A percentile compares a stretch with the other conserved stretches of the same genome.
Conservation (phyloP, 2,797 vertebrate genomes). For the Tinamus major region DNA sequence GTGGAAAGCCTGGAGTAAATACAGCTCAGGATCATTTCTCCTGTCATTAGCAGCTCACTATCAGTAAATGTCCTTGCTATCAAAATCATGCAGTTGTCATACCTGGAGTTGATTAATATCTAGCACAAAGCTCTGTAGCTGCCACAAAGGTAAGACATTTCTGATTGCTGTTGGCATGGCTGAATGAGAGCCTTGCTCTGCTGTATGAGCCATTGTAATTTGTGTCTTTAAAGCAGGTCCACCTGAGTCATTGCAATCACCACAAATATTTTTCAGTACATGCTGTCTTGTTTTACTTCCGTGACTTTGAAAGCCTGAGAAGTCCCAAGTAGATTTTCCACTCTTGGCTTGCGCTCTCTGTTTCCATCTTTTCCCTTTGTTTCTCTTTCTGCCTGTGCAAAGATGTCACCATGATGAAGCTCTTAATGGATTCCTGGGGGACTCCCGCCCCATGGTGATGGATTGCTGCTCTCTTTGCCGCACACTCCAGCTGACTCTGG, state of each 20-base stretch:
- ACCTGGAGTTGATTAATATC: not conserved
- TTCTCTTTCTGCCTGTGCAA: not conserved
- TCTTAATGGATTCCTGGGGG: conserved; percentile 53
- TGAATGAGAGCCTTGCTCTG: not conserved
- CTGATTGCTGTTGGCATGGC: not conserved
- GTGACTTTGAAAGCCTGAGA: conserved; percentile 46
- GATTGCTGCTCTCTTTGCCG: conserved; percentile 29
- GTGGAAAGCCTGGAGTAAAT: not conserved
- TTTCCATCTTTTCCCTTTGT: not conserved
- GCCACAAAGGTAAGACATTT: not conserved
- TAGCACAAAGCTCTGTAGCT: not conserved
- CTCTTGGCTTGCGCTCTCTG: not conserved
- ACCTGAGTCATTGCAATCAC: not conserved
- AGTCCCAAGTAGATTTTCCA: not conserved
- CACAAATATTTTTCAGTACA: not conserved
- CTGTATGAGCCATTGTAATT: not conserved
- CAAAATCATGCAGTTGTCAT: not conserved
- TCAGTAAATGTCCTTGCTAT: not conserved
- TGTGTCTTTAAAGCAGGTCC: conserved; percentile 6
- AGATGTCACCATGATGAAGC: conserved; percentile 20
- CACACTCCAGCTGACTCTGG: conserved; percentile 39
- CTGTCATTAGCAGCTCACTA: not conserved
- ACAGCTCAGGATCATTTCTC: not conserved
- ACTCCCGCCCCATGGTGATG: conserved; percentile 4
- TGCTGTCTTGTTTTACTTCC: conserved; percentile 26